These are phyloP conservation scores for Tinea semifulvella DNA, from an alignment of 2,888 invertebrate species.

Conservation along the genomic window DNA sequence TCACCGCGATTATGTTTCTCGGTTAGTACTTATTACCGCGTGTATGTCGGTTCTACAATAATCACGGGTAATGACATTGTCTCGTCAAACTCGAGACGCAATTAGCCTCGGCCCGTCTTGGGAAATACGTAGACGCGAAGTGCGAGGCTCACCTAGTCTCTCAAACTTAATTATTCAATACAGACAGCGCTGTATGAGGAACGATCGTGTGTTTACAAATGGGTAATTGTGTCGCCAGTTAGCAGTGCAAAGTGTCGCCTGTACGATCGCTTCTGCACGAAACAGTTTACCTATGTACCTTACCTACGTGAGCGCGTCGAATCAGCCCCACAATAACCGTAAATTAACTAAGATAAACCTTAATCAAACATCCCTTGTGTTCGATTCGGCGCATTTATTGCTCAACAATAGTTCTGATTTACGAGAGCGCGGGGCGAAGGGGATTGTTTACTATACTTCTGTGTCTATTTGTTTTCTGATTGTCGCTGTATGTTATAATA, in stretches of 20 bases:
- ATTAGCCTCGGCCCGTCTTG: slow-evolving; percentile 5
- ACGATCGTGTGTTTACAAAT: slow-evolving; percentile 21
- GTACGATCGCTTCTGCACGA: slow-evolving; percentile 15
- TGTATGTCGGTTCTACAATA: slow-evolving; percentile 1
- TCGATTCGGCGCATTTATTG: slow-evolving; percentile 58
- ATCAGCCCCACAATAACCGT: slow-evolving; percentile 40
- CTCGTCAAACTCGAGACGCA: slow-evolving; percentile 10
- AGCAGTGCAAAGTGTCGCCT: slow-evolving; percentile 12
- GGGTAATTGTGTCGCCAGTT: slow-evolving; percentile 16
- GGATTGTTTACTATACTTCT: slow-evolving; percentile 2
- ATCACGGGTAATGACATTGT: slow-evolving; percentile 4
- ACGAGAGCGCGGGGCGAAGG: slow-evolving; percentile 24
- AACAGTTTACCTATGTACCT: slow-evolving; percentile 8
- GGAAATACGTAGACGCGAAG: slow-evolving; percentile 6
- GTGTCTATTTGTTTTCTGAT: neutral
- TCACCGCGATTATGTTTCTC: neutral
- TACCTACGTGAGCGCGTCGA: slow-evolving; percentile 11
- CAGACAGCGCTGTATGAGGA: slow-evolving; percentile 16
- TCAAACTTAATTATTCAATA: slow-evolving; percentile 23
- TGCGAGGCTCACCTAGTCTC: slow-evolving; percentile 11
- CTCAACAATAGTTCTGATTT: slow-evolving; percentile 63
- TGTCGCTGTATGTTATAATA: neutral
- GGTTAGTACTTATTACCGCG: slow-evolving; percentile 6
- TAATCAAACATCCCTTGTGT: slow-evolving; percentile 62
- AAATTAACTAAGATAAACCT: slow-evolving; percentile 62